Evolutionary conservation across 2,113 vertebrate genomes (phyloP), one percentile per base, ranked within the genome.

Genomic region (Leucoraja erinaceus): DNA sequence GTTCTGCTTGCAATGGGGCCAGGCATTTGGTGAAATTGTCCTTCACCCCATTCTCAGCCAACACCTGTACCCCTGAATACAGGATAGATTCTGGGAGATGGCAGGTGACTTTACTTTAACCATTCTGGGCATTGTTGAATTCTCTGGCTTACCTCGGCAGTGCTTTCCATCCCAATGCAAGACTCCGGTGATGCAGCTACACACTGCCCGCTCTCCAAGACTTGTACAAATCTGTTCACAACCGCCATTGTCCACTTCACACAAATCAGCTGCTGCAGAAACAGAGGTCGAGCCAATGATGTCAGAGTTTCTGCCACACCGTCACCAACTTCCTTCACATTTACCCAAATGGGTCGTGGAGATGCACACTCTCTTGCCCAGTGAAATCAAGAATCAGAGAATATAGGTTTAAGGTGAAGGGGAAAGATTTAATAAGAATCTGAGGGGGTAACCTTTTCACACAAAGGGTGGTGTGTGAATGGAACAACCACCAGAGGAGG

Each of bases 151-250:
- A 98, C 99, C 96, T 94, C 96, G 95, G 94, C 99, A 99, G 96
- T 97, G 99, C 94, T 96, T 97, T 93, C 98, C 96, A 0, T 99
- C 98, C 75, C 95, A 96, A 38, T 99, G 98, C 94, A 99, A 95
- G 9, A 96, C 97, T 77, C 99, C 99, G 0, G 98, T 99, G 94
- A 99, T 97, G 0, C 99, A 99, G 96, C 99, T 99, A 95, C 99
- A 99, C 93, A 98, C 94, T 0, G 98, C 96, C 8, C 98, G 98
- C 0, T 96, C 96, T 0, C 95, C 94, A 83, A 94, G 96, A 94
- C 98, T 99, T 0, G 96, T 98, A 95, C 99, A 99, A 94, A 99
- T 98, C 96, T 99, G 99, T 94, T 99, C 98, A 61, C 99, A 99
- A 78, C 99, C 98, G 0, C 98, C 99, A 0, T 99, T 99, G 94